Evolutionary conservation across 2,113 vertebrate species (phyloP).

Genomic region (Trochalopteron elliotii): DNA sequence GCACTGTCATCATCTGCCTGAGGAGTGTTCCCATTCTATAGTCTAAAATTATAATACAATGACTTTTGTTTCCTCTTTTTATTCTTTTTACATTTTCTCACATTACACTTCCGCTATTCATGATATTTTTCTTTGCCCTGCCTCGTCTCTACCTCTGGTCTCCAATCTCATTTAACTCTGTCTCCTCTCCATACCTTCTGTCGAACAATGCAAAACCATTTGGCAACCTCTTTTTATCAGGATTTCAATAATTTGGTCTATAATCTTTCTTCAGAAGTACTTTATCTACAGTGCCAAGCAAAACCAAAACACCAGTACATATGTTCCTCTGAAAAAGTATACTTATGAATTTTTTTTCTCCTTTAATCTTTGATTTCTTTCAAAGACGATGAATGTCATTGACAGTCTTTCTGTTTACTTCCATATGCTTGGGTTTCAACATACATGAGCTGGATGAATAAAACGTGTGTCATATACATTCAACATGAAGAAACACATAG

Average conservation of each 20-base stretch:
- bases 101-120: not conserved
- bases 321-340: not conserved
- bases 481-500: not conserved
- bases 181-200: not conserved
- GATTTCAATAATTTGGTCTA: not conserved
- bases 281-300: not conserved
- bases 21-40: not conserved
- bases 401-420: not conserved
- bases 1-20: not conserved
- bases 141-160: not conserved
- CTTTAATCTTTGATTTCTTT: not conserved
- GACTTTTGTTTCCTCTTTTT: not conserved
- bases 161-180: not conserved
- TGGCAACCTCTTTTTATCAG: not conserved
- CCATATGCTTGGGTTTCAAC: not conserved
- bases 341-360: not conserved
- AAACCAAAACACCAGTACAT: not conserved
- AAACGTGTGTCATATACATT: not conserved
- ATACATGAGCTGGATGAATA: not conserved
- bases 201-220: not conserved
- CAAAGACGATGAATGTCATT: not conserved
- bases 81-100: not conserved
- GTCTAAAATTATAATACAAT: not conserved
- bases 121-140: not conserved
- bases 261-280: not conserved